phyloP scores from a whole-genome alignment of 2,888 invertebrate genomes.

The Lydus trimaculatus region DNA sequence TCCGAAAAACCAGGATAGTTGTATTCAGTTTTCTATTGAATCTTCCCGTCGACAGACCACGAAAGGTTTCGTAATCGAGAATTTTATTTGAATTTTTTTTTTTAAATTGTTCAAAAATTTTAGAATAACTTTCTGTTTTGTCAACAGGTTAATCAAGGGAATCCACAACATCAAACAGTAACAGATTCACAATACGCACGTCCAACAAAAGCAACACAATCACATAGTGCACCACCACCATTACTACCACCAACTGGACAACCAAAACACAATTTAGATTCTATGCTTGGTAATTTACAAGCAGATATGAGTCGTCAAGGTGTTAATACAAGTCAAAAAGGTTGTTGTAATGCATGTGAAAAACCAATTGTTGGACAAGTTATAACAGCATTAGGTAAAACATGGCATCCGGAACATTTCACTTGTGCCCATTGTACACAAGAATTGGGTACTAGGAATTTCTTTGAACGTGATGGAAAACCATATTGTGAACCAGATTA shows the following conservation, averaged over 20 bases:
- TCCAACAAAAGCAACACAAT: slow-evolving; percentile 63
- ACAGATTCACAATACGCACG: slow-evolving; percentile 76
- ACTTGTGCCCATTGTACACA: slow-evolving; percentile 97
- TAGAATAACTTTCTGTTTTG: neutral
- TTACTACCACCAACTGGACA: neutral
- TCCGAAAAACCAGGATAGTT: slow-evolving; percentile 36
- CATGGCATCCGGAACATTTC: slow-evolving; percentile 99
- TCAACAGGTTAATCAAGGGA: slow-evolving; percentile 69
- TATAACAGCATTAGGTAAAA: slow-evolving; percentile 95
- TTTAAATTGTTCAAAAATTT: neutral
- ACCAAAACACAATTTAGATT: slow-evolving; percentile 65
- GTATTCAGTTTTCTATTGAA: slow-evolving; percentile 37
- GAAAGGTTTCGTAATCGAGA: slow-evolving; percentile 9
- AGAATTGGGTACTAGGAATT: slow-evolving; percentile 96
- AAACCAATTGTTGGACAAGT: slow-evolving; percentile 99
- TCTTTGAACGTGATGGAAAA: slow-evolving; percentile 96
- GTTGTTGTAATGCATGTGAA: slow-evolving; percentile 98
- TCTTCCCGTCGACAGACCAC: slow-evolving; percentile 34
- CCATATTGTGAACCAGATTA: slow-evolving; percentile 99
- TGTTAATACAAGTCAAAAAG: slow-evolving; percentile 98
- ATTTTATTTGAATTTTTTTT: neutral
- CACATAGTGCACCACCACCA: slow-evolving; percentile 50
- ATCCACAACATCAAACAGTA: slow-evolving; percentile 71
- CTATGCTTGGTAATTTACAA: slow-evolving; percentile 92
- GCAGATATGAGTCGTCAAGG: slow-evolving; percentile 99